Percentiles rank a stretch among this genome's conserved stretches.
phyloP scores from a whole-genome alignment of 1,140 invertebrate genomes.

The Nixonia krombeini region DNA sequence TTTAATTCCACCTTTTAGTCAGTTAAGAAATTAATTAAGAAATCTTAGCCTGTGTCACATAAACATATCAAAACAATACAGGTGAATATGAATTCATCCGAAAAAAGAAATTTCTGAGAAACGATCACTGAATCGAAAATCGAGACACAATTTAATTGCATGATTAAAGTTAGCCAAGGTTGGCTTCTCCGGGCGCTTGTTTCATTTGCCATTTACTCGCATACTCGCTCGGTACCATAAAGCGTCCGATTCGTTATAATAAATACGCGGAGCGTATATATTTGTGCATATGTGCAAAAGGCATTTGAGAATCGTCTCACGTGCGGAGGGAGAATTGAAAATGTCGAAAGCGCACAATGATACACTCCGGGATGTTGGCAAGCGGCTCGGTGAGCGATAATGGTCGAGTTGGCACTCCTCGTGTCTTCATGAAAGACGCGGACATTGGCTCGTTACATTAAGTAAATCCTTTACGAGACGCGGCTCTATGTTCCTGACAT shows the following conservation, averaged over 20 bases:
- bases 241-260: conserved; percentile 20
- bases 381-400: conserved; percentile 34
- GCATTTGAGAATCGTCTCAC: conserved; percentile 22
- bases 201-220: too few species aligned
- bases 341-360: conserved; percentile 37
- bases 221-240: background rate
- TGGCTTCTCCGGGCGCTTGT: too few species aligned
- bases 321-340: conserved; percentile 23
- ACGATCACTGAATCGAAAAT: too few species aligned
- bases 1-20: too few species aligned
- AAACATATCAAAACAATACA: too few species aligned
- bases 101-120: too few species aligned
- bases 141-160: too few species aligned
- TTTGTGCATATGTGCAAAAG: conserved; percentile 1
- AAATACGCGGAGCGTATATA: conserved; percentile 18
- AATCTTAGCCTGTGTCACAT: too few species aligned
- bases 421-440: conserved; percentile 40
- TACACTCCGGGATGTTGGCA: conserved; percentile 14
- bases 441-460: conserved; percentile 45
- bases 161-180: too few species aligned
- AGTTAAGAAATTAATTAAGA: too few species aligned
- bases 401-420: conserved; percentile 45
- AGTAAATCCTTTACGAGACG: conserved; percentile 45
- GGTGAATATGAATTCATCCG: too few species aligned
- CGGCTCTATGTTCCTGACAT: conserved; percentile 37